These are phyloP conservation scores for Nannospalax galili DNA, from an alignment of 2,113 vertebrate species.

Conservation along the genomic window DNA sequence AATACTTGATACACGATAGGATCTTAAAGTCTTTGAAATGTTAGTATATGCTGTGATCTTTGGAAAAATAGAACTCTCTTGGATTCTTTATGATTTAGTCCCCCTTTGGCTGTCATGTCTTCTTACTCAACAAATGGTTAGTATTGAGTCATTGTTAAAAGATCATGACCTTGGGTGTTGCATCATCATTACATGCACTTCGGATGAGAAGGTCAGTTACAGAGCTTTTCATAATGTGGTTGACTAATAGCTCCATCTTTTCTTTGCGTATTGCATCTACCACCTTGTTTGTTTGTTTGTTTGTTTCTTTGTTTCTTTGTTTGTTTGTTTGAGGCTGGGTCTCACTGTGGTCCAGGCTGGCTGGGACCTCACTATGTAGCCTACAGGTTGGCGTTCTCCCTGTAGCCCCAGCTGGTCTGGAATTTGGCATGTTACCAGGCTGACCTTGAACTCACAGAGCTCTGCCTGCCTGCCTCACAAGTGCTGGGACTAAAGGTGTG, in stretches of 20 bases:
- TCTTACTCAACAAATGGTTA: conserved; percentile 10
- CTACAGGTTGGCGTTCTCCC: not conserved
- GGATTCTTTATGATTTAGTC: conserved; percentile 28
- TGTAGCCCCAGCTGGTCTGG: too few relatives aligned
- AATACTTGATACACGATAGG: not conserved
- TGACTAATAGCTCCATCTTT: not conserved
- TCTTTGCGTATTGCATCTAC: not conserved
- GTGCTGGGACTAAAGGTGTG: too few relatives aligned
- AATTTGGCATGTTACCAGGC: too few relatives aligned
- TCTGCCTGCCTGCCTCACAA: too few relatives aligned
- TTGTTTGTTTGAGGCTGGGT: not conserved
- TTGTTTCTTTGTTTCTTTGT: not conserved
- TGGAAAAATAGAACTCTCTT: not conserved
- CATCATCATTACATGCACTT: not conserved
- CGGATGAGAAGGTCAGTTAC: not conserved
- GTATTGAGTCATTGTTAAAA: not conserved
- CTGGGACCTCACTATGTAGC: not conserved
- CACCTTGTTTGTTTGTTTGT: not conserved
- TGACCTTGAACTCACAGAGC: not conserved
- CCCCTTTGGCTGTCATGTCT: not conserved
- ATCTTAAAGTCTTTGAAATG: conserved; percentile 28
- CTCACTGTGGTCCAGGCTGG: not conserved
- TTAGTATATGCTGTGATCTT: not conserved
- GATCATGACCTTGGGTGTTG: not conserved
- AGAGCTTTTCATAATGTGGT: not conserved